These are phyloP conservation scores for Chrysopilus asiliformis DNA, from an alignment of 2,888 invertebrate genomes.

Conservation along the genomic window DNA sequence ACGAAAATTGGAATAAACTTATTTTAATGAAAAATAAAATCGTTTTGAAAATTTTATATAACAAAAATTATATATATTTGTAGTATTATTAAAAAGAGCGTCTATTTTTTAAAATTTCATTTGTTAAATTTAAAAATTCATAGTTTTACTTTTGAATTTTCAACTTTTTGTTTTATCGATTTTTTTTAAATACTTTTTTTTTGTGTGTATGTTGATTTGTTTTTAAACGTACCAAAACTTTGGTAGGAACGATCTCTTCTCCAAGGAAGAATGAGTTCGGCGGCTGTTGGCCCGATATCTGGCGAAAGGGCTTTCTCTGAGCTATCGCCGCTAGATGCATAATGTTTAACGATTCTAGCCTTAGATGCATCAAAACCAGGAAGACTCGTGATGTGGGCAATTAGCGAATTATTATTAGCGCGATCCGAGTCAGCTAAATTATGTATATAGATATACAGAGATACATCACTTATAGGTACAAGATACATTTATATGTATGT, in stretches of 20 bases:
- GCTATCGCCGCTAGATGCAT: slow-evolving; percentile 35
- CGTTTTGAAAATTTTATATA: too few species aligned
- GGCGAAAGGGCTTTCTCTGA: slow-evolving; percentile 30
- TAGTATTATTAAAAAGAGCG: too few species aligned
- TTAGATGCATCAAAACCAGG: slow-evolving; percentile 56
- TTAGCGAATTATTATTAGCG: slow-evolving; percentile 53
- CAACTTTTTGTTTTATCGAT: background rate
- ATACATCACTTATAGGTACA: too few species aligned
- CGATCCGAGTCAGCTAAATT: slow-evolving; percentile 36
- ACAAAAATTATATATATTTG: too few species aligned
- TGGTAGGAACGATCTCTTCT: slow-evolving; percentile 60
- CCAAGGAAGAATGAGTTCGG: slow-evolving; percentile 77
- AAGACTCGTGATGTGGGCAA: slow-evolving; percentile 54
- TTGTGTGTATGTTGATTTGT: background rate
- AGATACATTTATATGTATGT: too few species aligned
- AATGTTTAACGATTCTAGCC: slow-evolving; percentile 55
- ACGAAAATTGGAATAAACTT: too few species aligned
- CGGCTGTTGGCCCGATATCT: slow-evolving; percentile 56
- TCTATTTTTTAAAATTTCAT: too few species aligned
- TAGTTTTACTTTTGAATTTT: background rate
- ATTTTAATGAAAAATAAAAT: too few species aligned
- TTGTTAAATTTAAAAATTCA: background rate
- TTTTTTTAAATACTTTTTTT: background rate
- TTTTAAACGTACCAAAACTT: slow-evolving; percentile 49
- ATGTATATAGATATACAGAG: slow-evolving; percentile 7